Conservation (phyloP, 2,113 vertebrate genomes). For the Leucopternis melanops region DNA sequence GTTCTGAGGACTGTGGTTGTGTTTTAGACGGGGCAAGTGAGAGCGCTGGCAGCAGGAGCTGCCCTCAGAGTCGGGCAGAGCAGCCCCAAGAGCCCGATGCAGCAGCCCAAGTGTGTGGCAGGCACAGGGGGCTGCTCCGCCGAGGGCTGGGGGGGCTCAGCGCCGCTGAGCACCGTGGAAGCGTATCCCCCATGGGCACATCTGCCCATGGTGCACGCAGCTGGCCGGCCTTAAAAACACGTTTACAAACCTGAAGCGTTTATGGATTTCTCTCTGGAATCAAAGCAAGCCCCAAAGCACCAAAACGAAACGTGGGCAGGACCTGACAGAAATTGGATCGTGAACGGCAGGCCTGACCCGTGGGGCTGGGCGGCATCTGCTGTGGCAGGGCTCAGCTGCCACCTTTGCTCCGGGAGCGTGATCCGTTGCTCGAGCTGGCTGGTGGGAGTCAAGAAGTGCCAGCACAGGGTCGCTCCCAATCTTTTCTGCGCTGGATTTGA, state of each 20-base stretch:
- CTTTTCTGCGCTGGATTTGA: neutral
- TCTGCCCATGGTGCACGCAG: neutral
- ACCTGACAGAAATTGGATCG: neutral
- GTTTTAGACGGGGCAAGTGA: neutral
- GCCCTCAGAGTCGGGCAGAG: neutral
- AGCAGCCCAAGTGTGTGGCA: neutral
- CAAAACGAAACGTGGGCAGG: neutral
- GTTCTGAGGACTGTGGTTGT: neutral
- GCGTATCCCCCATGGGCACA: neutral
- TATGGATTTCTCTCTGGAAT: neutral
- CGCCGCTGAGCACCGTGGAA: neutral
- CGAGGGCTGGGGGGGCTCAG: neutral
- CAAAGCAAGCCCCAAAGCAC: neutral
- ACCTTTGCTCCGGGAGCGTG: neutral
- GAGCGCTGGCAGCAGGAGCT: neutral
- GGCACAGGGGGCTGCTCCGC: rapidly evolving
- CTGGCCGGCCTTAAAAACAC: neutral
- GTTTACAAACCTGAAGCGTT: neutral
- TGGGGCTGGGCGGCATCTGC: neutral
- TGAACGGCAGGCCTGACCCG: neutral
- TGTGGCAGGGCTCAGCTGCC: neutral
- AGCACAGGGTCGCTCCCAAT: neutral
- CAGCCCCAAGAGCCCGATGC: neutral
- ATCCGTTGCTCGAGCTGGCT: neutral
- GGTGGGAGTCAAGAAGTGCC: neutral